Evolutionary conservation across 2,113 vertebrate genomes (phyloP).

Genomic region (Dendropsophus ebraccatus): DNA sequence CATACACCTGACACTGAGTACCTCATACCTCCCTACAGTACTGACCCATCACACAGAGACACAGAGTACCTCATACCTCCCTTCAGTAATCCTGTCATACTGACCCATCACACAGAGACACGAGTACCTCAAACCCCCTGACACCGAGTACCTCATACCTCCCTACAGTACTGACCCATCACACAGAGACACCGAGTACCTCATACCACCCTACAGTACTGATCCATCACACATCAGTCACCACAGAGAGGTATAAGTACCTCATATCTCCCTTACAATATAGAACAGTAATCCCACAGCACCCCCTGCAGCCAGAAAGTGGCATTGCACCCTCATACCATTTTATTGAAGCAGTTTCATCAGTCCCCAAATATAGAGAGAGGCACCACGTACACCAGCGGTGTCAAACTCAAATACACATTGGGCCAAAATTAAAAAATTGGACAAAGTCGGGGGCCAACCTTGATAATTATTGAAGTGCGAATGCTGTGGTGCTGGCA

Average conservation of each 20-base stretch:
- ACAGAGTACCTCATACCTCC: neutral
- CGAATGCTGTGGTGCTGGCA: too few species aligned
- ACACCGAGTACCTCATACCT: neutral
- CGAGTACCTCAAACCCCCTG: neutral
- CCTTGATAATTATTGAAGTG: too few species aligned
- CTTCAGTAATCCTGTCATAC: neutral
- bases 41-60: neutral
- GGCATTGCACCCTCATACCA: too few species aligned
- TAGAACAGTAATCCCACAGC: too few species aligned
- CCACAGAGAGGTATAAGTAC: neutral
- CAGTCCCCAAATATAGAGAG: too few species aligned
- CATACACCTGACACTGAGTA: neutral
- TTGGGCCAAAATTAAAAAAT: too few species aligned
- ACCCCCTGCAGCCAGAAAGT: too few species aligned
- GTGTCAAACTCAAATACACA: too few species aligned
- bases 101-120: neutral
- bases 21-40: neutral
- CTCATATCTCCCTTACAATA: too few species aligned
- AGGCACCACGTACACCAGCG: too few species aligned
- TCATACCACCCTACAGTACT: neutral
- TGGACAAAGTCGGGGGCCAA: too few species aligned
- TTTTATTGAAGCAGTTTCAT: too few species aligned
- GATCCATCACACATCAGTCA: neutral
- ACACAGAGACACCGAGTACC: neutral
- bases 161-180: neutral